Evolutionary conservation across 2,797 vertebrate species (phyloP).

Genomic region (Hafferia zeledoni): DNA sequence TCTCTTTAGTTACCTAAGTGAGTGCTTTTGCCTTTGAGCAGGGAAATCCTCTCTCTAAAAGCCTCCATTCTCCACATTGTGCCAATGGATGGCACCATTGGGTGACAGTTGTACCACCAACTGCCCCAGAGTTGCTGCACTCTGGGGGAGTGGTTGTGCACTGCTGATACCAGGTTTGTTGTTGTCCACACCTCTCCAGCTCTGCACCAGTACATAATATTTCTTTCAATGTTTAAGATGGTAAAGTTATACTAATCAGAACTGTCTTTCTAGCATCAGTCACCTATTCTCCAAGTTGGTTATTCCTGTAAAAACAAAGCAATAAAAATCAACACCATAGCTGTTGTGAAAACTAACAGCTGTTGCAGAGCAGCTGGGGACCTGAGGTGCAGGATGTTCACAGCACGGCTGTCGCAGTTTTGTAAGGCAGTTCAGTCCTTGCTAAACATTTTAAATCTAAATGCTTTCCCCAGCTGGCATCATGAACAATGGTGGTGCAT

Average conservation of each 20-base stretch:
- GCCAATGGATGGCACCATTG: not conserved
- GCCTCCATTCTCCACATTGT: not conserved
- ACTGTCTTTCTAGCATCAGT: not conserved
- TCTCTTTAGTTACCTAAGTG: slow-evolving; percentile 12
- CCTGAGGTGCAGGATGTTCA: not conserved
- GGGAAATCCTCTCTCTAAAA: slow-evolving; percentile 34
- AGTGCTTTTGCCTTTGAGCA: not conserved
- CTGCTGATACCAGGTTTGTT: not conserved
- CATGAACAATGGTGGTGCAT: not conserved
- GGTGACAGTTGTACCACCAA: not conserved
- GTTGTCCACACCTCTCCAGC: not conserved
- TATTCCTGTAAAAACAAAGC: not conserved
- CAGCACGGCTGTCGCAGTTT: not conserved
- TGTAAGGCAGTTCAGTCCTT: not conserved
- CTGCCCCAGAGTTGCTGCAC: not conserved
- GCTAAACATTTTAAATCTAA: not conserved
- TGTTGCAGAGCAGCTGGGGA: not conserved
- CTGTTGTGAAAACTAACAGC: not conserved
- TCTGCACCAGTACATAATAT: not conserved
- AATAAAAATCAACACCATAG: not conserved
- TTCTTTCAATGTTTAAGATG: not conserved
- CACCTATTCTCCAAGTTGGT: not conserved
- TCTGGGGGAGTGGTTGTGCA: not conserved
- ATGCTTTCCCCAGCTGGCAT: not conserved
- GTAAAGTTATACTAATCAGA: not conserved